Base-by-base conservation (phyloP, 2,113 vertebrate species). In the Polypterus bichir region DNA sequence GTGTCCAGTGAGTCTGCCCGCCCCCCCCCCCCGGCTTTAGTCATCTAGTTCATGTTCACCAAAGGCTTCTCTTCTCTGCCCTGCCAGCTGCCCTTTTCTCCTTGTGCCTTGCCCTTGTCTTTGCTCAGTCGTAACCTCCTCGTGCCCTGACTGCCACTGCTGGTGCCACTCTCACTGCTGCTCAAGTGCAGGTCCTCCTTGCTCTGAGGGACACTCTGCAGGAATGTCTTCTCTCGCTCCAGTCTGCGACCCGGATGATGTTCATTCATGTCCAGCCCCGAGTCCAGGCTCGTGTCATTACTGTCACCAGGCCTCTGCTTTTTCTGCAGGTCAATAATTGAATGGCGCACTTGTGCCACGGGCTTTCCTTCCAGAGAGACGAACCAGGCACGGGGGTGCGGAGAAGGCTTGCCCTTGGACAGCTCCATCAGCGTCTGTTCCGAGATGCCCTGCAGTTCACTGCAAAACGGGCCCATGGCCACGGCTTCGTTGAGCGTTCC, bases 221-320 rank as follows among this genome's bases (percentile, higher is more conserved):
- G 71, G 5, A 89, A 90, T 1, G 86, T 92, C 66, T 91, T 83
- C 68, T 91, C 90, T 62, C 90, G 82, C 77, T 93, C 90, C 10
- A 91, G 77, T 6, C 79, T 89, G 71, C 80, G 77, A 64, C 71
- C 80, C 3, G 83, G 86, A 64, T 86, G 90, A 27, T 84, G 92
- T 75, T 97, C 95, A 8, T 93, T 96, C 93, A 98, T 95, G 73
- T 98, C 95, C 66, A 98, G 94, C 1, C 95, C 95, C 0, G 95
- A 98, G 75, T 98, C 95, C 65, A 97, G 81, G 70, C 95, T 98
- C 9, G 92, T 92, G 71, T 96, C 95, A 1, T 97, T 95, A 70
- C 93, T 96, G 79, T 93, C 91, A 0, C 86, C 76, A 2, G 91
- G 89, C 60, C 86, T 88, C 57, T 83, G 88, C 69, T 88, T 89